Conservation (phyloP, 2,113 vertebrate genomes). For the Microtus oregoni region DNA sequence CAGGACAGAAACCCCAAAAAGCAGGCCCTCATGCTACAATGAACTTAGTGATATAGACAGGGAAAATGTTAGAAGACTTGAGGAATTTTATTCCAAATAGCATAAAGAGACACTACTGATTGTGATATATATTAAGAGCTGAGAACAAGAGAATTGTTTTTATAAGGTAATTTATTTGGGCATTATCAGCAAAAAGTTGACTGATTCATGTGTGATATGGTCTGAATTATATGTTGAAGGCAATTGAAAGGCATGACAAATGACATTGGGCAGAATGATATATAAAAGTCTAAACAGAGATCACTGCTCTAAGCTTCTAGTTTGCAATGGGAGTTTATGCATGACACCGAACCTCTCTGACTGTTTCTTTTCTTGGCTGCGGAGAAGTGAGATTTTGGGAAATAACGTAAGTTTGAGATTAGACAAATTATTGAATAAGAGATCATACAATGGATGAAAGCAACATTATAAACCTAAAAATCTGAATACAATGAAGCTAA, state of each 20-base stretch:
- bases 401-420: background rate
- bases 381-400: background rate
- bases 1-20: too few species aligned
- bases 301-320: background rate
- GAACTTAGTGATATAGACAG: background rate
- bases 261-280: background rate
- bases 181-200: slow-evolving; percentile 26
- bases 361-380: background rate
- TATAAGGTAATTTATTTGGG: background rate
- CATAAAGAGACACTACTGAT: background rate
- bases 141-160: background rate
- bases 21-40: too few species aligned
- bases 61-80: background rate
- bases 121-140: background rate
- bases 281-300: background rate
- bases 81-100: background rate
- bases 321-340: background rate
- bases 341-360: background rate
- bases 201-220: background rate
- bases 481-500: background rate
- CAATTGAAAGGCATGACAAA: background rate
- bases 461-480: background rate
- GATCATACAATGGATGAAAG: background rate
- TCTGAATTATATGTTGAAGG: background rate
- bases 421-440: background rate